Conservation (phyloP, 2,113 vertebrate species). For the Indicator indicator region DNA sequence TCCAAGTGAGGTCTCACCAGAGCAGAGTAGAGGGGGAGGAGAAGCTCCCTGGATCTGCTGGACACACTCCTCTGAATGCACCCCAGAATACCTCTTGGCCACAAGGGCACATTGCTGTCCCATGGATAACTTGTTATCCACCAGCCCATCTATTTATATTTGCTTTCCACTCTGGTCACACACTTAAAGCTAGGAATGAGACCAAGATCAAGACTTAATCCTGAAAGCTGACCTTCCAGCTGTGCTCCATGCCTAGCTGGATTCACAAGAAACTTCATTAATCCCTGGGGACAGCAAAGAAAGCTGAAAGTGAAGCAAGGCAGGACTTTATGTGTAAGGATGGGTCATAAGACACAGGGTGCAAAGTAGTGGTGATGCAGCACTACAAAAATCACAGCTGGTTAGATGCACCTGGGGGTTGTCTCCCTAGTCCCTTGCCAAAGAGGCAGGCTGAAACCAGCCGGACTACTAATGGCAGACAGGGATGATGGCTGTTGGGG, state of each 20-base stretch:
- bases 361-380: background rate
- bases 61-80: too few relatives aligned
- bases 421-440: background rate
- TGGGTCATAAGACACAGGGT: background rate
- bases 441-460: background rate
- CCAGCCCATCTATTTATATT: background rate
- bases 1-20: too few relatives aligned
- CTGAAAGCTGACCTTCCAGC: background rate
- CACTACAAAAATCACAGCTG: background rate
- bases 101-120: too few relatives aligned
- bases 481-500: background rate
- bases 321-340: background rate
- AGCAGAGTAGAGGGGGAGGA: too few relatives aligned
- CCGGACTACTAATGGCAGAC: background rate
- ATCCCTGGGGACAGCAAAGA: background rate
- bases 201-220: background rate
- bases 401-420: background rate
- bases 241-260: background rate
- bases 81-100: too few relatives aligned
- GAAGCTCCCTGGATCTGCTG: too few relatives aligned
- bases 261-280: background rate
- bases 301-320: background rate
- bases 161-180: background rate
- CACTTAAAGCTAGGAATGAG: background rate
- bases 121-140: too few relatives aligned